Conservation (phyloP, 2,113 vertebrate species). For the Urocolius indicus region DNA sequence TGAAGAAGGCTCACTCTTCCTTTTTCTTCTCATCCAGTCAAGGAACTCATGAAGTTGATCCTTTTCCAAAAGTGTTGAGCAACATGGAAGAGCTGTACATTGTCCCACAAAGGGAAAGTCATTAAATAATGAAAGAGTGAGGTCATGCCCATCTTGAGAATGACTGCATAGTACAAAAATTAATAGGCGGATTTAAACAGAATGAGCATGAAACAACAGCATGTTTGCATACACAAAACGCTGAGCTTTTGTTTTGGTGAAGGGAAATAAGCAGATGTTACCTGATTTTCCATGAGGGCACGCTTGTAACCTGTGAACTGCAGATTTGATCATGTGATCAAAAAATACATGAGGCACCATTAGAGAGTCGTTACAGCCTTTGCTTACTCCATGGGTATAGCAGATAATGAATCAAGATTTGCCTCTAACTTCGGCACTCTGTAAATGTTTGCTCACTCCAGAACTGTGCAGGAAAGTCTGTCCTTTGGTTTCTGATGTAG, state of each 20-base stretch:
- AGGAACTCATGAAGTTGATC: slow-evolving; percentile 24
- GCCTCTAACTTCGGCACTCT: neutral
- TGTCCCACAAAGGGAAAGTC: slow-evolving; percentile 30
- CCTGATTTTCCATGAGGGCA: neutral
- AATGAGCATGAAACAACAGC: neutral
- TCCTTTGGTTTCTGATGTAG: neutral
- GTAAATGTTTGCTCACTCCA: neutral
- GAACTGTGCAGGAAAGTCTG: neutral
- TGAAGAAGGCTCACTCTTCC: neutral
- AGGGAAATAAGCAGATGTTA: neutral
- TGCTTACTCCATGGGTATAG: neutral
- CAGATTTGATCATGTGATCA: neutral
- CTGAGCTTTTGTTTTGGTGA: neutral
- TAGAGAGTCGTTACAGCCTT: neutral
- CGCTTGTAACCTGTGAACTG: neutral
- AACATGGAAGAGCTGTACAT: slow-evolving; percentile 34
- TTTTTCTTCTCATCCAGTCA: neutral
- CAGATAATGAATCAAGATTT: neutral
- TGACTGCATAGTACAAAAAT: slow-evolving; percentile 42
- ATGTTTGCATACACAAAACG: neutral
- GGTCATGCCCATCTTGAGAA: slow-evolving; percentile 23
- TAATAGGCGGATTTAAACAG: slow-evolving; percentile 1
- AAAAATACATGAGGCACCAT: neutral
- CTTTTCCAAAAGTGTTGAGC: slow-evolving; percentile 42
- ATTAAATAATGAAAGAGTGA: slow-evolving; percentile 41